phyloP scores from a whole-genome alignment of 2,888 invertebrate species.

The Meteorus colon region DNA sequence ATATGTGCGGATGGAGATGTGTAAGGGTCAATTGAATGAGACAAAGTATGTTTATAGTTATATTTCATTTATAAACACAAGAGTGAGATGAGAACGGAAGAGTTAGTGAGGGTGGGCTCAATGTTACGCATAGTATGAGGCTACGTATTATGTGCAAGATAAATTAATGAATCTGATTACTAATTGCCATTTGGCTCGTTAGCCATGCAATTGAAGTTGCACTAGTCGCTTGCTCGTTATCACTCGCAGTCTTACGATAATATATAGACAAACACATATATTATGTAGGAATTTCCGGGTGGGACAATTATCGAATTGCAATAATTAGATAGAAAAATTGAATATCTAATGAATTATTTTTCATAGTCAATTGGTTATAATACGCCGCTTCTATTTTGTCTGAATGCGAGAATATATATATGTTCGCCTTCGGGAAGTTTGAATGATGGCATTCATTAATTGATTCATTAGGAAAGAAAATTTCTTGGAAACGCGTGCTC shows the following conservation, averaged over 20 bases:
- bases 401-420: too few relatives aligned
- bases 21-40: not conserved
- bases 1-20: not conserved
- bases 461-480: too few relatives aligned
- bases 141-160: constrained; percentile 25
- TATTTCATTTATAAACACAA: not conserved
- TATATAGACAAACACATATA: not conserved
- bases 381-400: too few relatives aligned
- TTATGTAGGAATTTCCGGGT: too few relatives aligned
- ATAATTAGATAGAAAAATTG: too few relatives aligned
- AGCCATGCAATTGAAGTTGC: constrained; percentile 53
- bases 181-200: constrained; percentile 55
- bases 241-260: constrained; percentile 28
- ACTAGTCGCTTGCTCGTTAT: constrained; percentile 46
- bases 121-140: not conserved
- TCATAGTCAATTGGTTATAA: too few relatives aligned
- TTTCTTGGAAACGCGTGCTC: too few relatives aligned
- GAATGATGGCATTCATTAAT: too few relatives aligned
- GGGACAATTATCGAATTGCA: too few relatives aligned
- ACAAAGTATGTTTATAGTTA: not conserved
- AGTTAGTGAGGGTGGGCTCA: not conserved
- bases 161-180: constrained; percentile 58
- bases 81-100: constrained; percentile 27
- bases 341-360: too few relatives aligned
- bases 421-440: too few relatives aligned